Base-by-base conservation (phyloP, 2,888 invertebrate genomes). In the Vannuccia rotundouncinata region DNA sequence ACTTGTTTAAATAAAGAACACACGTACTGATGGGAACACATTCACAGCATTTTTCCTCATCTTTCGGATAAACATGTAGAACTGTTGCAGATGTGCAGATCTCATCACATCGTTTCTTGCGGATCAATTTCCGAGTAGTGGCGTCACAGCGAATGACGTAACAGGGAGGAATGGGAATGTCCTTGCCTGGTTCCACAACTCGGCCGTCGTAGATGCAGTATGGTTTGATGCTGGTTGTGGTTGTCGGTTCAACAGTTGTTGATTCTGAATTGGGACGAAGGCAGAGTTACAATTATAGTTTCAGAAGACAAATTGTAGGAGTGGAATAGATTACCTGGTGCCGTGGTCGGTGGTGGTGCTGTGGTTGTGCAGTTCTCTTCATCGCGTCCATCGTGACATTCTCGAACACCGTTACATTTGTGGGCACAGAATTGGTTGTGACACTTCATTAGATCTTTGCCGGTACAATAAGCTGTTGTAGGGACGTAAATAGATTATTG, bases 11-110 rank as follows among this genome's bases (percentile, higher is more conserved):
- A n/a, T n/a, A n/a, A n/a, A n/a, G n/a, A n/a, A n/a, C n/a, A n/a
- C n/a, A 77, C 77, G 5, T 31, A 77, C 77, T 30, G 2, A 77
- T 77, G 31, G 31, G 31, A 17, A 31, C 22, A 22, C 77, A 77
- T 77, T 77, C 45, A 29, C 77, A 77, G 45, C 77, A 77, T 59
- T 59, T 45, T 22, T 77, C 77, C 66, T 66, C 66, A 27, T 66
- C 25, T n/a, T n/a, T n/a, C 5, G 45, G 1, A 22, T 77, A 59
- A 17, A 60, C 22, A n/a, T 77, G 5, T 1, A 77, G 31, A 1
- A 45, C 45, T 17, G 2, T 5, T 2, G 31, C n/a, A 10, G 27
- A 1, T 2, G 29, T 27, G 22, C 77, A 77, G 1, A 45, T 29
- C 45, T 27, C 45, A 1, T 77, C 77, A 77, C 77, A 77, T 5